Base-by-base conservation (phyloP, 2,797 vertebrate species). In the Urocyon cinereoargenteus region DNA sequence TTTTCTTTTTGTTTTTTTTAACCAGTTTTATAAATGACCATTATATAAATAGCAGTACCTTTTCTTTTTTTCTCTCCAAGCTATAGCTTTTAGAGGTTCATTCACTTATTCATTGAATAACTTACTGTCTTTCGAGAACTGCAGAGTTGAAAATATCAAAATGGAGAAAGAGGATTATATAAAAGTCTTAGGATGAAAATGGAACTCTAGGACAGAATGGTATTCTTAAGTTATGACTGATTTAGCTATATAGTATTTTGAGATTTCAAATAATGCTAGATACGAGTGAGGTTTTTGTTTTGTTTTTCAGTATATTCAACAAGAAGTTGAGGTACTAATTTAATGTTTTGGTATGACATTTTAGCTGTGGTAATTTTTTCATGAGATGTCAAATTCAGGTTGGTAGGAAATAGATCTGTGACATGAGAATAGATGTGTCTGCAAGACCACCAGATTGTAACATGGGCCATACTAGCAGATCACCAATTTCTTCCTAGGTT, bases 261-360 rank as follows among this genome's bases (percentile, higher is more conserved):
- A 81, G 36, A 91, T 89, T 91, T 95, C 28, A 96, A 82, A 72
- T 92, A 90, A 78, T 86, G 19, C 62, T 96, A 89, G 95, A 40
- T 91, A 79, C 83, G 18, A 45, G 28, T 61, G 75, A 78, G 40
- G 36, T 55, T 68, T 72, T 86, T 79, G 31, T 53, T 68, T 79
- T 79, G 40, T 86, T 26, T 53, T 2, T 1, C 7, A 66, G 19
- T 66, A 18, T n/a, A 53, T 81, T 92, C 84, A 84, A 49, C n/a
- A 90, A 90, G 36, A 84, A 70, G 34, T 86, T 77, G 64, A 61
- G 61, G 55, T 59, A 49, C 61, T 72, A 79, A 90, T 93, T 85
- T 90, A 70, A 86, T 51, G 66, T 93, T 77, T 66, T 16, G 12
- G 36, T 31, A 57, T 16, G 40, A 84, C 61, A 64, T 86, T 94